phyloP scores from a whole-genome alignment of 2,888 invertebrate species.

The Malacosoma neustria region DNA sequence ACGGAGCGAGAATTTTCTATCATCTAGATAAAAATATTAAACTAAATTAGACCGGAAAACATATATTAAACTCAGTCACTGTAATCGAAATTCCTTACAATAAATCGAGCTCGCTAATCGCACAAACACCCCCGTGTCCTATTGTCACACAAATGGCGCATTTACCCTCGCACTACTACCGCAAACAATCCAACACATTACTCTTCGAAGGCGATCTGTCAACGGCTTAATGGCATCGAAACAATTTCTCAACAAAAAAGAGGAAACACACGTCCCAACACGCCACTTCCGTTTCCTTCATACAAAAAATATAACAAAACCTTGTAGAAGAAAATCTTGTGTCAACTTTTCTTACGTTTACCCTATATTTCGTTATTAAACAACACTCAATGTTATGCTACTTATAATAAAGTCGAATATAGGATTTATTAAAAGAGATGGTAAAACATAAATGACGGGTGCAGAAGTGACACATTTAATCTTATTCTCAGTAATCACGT shows the following conservation, averaged over 20 bases:
- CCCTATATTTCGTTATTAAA: slow-evolving; percentile 34
- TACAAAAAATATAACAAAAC: slow-evolving; percentile 63
- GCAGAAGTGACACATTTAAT: too few species aligned
- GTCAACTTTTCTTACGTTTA: slow-evolving; percentile 38
- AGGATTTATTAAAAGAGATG: too few species aligned
- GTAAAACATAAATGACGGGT: too few species aligned
- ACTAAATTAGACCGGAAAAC: too few species aligned
- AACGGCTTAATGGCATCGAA: slow-evolving; percentile 72
- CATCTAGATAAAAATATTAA: too few species aligned
- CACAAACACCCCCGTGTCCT: neutral
- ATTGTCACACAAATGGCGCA: slow-evolving; percentile 6
- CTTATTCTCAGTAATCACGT: too few species aligned
- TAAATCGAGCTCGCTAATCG: neutral
- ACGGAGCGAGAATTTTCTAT: too few species aligned
- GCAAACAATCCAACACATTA: slow-evolving; percentile 59
- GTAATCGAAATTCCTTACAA: neutral
- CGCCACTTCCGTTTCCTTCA: slow-evolving; percentile 61
- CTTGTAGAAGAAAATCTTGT: slow-evolving; percentile 47
- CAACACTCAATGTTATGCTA: too few species aligned
- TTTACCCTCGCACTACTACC: slow-evolving; percentile 9
- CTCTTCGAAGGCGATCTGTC: slow-evolving; percentile 66
- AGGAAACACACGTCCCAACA: slow-evolving; percentile 68
- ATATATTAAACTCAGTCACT: neutral
- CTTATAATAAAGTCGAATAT: too few species aligned
- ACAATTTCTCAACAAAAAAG: slow-evolving; percentile 72